Conservation (phyloP, 2,113 vertebrate species). For the Nycticryphes semicollaris region DNA sequence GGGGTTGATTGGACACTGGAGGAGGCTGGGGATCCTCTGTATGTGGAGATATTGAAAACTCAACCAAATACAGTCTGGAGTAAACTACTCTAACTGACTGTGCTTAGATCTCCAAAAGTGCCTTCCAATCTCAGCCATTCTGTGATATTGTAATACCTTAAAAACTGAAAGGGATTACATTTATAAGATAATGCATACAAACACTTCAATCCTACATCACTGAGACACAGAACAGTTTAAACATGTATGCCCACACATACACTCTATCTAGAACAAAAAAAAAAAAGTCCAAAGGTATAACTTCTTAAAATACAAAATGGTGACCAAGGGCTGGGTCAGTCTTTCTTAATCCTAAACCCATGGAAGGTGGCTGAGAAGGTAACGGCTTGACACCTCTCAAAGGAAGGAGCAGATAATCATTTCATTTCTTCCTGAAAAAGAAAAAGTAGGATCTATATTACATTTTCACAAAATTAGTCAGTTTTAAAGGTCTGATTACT, state of each 20-base stretch:
- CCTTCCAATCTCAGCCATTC: background rate
- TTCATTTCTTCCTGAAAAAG: background rate
- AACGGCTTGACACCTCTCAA: background rate
- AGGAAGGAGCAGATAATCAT: background rate
- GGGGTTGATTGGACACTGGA: background rate
- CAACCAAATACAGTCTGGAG: background rate
- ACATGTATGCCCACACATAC: background rate
- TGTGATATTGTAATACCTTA: background rate
- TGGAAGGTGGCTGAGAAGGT: background rate
- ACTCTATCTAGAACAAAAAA: background rate
- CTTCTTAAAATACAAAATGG: background rate
- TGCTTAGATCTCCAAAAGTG: background rate
- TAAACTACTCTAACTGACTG: background rate
- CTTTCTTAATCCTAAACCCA: background rate
- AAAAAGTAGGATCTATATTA: background rate
- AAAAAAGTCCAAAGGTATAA: background rate
- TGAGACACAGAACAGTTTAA: background rate
- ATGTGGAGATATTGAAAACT: background rate
- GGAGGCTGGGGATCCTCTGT: background rate
- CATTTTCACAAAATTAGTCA: background rate
- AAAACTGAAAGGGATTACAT: background rate
- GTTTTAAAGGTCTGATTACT: background rate
- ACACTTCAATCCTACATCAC: background rate
- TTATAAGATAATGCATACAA: background rate
- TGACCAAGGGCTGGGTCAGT: background rate